Evolutionary conservation across 2,797 vertebrate species (phyloP), one percentile per base, ranked within the genome.

Genomic region (Adrianichthys oophorus): DNA sequence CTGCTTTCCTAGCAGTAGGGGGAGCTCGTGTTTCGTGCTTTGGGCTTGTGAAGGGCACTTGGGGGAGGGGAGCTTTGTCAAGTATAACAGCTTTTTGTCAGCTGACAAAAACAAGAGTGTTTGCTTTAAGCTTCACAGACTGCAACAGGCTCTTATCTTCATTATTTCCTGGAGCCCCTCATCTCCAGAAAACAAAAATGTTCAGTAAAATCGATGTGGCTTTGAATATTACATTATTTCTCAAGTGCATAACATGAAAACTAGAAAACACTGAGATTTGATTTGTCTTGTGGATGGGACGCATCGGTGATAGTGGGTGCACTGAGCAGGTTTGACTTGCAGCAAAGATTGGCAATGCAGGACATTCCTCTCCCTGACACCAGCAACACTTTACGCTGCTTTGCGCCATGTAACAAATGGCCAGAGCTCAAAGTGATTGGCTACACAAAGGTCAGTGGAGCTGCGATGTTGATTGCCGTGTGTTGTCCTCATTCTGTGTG

Each of bases 361-460:
- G 3, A 47, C 44, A 51, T 68, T 79, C 64, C 58, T 68, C 60
- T 48, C 56, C 60, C 58, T 32, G 56, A 77, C 79, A 73, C 74
- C 68, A 71, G 68, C 68, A 72, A 60, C 70, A 68, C 66, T 74
- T 62, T 69, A 48, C 60, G 56, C 56, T 3, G 18, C 70, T 51
- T 41, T 24, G 61, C 53, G 59, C 49, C 48, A 23, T 65, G 57
- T 69, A 74, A 82, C 71, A 72, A 74, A 83, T 43, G 57, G 64
- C 70, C 58, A 23, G 48, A 19, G 78, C 76, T 63, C 66, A 80
- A 67, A 78, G 67, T 72, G 74, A 76, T 80, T 78, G 70, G 83
- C 74, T 81, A 77, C 52, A 77, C 62, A 84, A 85, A 85, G 79
- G 81, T 82, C 84, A 84, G 16, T 19, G 64, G 69, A 59, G 68